Evolutionary conservation across 1,140 invertebrate species (phyloP).

Genomic region (Drosophila lowei): DNA sequence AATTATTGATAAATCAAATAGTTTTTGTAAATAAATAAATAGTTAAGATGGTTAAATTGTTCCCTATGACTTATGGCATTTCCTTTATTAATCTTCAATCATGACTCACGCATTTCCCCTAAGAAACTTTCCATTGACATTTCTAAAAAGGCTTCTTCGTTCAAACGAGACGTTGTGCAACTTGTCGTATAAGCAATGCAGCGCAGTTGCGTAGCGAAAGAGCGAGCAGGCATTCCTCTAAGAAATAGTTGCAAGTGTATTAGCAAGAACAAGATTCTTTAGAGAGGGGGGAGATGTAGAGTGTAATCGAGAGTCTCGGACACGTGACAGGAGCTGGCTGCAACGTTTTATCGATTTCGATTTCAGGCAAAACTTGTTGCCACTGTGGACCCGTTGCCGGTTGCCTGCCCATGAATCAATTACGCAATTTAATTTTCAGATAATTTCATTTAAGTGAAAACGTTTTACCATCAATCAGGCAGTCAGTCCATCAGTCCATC

Average conservation of each 20-base stretch:
- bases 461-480: constrained; percentile 29
- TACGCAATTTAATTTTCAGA: constrained; percentile 75
- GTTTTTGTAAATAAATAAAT: too few relatives aligned
- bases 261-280: constrained; percentile 40
- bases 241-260: constrained; percentile 23
- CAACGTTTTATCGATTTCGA: constrained; percentile 52
- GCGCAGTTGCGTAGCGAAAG: background rate
- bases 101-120: too few relatives aligned
- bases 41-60: too few relatives aligned
- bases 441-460: constrained; percentile 59
- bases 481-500: constrained; percentile 22
- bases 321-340: background rate
- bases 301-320: background rate
- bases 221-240: too few relatives aligned
- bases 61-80: too few relatives aligned
- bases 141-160: too few relatives aligned
- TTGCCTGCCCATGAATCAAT: constrained; percentile 36
- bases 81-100: too few relatives aligned
- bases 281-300: background rate
- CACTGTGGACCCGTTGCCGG: constrained; percentile 1
- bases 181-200: constrained; percentile 47
- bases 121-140: too few relatives aligned
- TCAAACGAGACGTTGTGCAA: background rate
- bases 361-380: constrained; percentile 49
- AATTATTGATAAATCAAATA: too few relatives aligned